A percentile compares a stretch with the other conserved stretches of the same genome.
These are phyloP conservation scores for Sciurus carolinensis DNA, from an alignment of 2,797 vertebrate genomes.

Conservation along the genomic window DNA sequence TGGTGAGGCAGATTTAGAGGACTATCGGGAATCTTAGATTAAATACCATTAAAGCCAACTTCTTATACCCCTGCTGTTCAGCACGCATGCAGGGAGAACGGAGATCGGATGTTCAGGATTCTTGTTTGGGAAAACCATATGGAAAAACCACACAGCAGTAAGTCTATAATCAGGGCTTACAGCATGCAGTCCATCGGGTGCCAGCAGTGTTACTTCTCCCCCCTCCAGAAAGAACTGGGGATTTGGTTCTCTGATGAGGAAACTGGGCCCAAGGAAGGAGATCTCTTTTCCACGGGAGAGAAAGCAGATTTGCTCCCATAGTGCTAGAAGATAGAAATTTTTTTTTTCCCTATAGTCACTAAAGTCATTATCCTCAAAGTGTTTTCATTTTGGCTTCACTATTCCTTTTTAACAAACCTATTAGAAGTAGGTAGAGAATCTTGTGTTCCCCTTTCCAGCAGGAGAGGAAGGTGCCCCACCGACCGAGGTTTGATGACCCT, in stretches of 20 bases:
- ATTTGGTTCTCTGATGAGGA: constrained; percentile 84
- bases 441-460: not conserved
- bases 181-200: constrained; percentile 77
- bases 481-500: not conserved
- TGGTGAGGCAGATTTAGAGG: constrained; percentile 86
- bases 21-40: constrained; percentile 86
- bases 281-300: constrained; percentile 25
- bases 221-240: constrained; percentile 62
- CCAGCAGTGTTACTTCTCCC: constrained; percentile 72
- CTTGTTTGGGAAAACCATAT: constrained; percentile 88
- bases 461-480: not conserved
- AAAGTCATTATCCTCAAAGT: constrained; percentile 19
- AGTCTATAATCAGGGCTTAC: constrained; percentile 86
- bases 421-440: not conserved
- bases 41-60: constrained; percentile 88
- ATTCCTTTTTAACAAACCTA: not conserved
- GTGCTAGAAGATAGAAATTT: not conserved
- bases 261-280: constrained; percentile 79
- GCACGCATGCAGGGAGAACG: constrained; percentile 78
- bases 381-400: not conserved
- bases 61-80: constrained; percentile 87
- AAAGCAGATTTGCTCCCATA: not conserved
- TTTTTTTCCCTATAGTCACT: constrained; percentile 1
- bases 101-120: constrained; percentile 86
- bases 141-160: constrained; percentile 85